Percentiles rank a stretch among this genome's conserved stretches.
These are phyloP conservation scores for Barypeithes pellucidus DNA, from an alignment of 2,888 invertebrate genomes.

Conservation along the genomic window DNA sequence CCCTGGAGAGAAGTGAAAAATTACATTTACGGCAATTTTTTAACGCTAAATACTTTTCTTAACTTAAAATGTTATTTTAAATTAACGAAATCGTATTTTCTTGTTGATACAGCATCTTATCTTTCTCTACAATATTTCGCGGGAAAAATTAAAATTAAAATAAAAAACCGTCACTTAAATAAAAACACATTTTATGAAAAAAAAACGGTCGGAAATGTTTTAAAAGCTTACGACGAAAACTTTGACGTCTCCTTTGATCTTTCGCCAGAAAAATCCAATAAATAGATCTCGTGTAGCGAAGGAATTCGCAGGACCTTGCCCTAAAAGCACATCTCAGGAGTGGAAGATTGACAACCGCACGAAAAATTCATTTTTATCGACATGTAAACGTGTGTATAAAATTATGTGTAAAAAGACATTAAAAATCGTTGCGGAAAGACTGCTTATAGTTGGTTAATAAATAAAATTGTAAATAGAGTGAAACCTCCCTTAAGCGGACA, in stretches of 20 bases:
- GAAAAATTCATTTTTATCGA: background rate
- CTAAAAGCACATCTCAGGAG: background rate
- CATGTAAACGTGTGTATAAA: background rate
- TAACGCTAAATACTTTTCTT: no score
- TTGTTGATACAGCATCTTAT: no score
- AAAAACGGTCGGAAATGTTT: background rate
- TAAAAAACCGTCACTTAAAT: background rate
- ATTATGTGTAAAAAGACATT: background rate
- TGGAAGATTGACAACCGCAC: conserved; percentile 6
- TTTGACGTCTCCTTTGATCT: background rate
- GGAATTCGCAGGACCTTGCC: background rate
- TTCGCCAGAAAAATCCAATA: conserved; percentile 4
- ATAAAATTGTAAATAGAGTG: no score
- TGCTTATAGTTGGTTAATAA: no score
- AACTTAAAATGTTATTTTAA: no score
- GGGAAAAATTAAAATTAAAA: no score
- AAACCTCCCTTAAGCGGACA: no score
- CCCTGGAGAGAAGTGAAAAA: no score
- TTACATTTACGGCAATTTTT: no score
- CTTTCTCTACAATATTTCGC: no score
- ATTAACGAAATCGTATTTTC: no score
- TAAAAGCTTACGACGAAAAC: background rate
- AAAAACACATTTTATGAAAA: conserved; percentile 4
- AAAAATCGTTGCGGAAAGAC: no score
- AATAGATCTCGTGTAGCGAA: background rate